phyloP scores from a whole-genome alignment of 2,113 vertebrate genomes.

The Platysteira castanea region DNA sequence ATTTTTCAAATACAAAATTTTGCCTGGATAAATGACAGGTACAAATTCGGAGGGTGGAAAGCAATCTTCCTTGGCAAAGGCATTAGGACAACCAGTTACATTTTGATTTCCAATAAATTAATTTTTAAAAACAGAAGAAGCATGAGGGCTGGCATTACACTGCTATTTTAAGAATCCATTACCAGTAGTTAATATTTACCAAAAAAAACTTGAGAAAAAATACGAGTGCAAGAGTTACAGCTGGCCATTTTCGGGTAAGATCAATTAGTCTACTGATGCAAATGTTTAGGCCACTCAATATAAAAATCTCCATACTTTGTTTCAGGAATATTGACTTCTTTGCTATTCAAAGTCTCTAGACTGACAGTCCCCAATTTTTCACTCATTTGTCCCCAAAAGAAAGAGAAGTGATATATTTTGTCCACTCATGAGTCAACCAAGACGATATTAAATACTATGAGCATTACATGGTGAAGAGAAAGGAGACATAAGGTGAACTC shows the following conservation, averaged over 20 bases:
- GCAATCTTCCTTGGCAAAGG: conserved; percentile 19
- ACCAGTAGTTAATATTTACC: conserved; percentile 28
- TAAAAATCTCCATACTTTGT: not conserved
- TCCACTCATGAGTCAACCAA: not conserved
- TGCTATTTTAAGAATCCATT: conserved; percentile 66
- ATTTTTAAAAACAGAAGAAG: conserved; percentile 58
- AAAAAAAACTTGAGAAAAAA: not conserved
- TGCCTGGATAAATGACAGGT: not conserved
- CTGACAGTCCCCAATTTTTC: not conserved
- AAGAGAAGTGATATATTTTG: not conserved
- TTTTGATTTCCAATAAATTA: conserved; percentile 34
- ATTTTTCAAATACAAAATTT: not conserved
- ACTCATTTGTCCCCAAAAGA: not conserved
- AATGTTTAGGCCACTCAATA: conserved; percentile 15
- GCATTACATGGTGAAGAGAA: not conserved
- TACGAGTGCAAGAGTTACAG: not conserved
- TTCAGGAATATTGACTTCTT: not conserved
- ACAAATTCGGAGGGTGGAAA: not conserved
- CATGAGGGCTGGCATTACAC: conserved; percentile 26
- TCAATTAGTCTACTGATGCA: conserved; percentile 38
- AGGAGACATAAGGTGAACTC: not conserved
- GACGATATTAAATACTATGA: not conserved
- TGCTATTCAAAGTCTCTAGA: not conserved
- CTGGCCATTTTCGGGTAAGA: conserved; percentile 31
- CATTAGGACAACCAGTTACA: not conserved